Base-by-base conservation (phyloP, 2,888 invertebrate species). In the Polydrusus cervinus region DNA sequence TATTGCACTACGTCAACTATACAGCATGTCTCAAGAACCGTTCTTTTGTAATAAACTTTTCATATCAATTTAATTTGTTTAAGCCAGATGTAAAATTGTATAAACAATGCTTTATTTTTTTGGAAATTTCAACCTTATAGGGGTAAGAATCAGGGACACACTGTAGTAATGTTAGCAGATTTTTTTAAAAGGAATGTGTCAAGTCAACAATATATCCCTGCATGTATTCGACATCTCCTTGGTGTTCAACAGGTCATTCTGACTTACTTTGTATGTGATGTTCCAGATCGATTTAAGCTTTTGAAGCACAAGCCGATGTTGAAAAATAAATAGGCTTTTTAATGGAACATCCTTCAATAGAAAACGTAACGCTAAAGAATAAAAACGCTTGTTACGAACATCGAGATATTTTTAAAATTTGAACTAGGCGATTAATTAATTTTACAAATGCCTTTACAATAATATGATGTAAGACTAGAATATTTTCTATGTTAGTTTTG, bases 301-400 rank as follows among this genome's bases (percentile, higher is more conserved):
- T 34, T 34, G 34, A 8, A 34, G 34, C 8, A 7, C 7, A 30
- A 30, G 7, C 8, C 34, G 34, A 34, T 6, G 1, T 34, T 34
- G 7, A 34, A 34, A 34, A 34, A 34, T 34, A 9, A 34, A 7
- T 34, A 6, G 10, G 7, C 34, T 34, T 1, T 3, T 25, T 34
- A 34, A 7, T 10, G 34, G 34, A 43, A 43, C 43, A 43, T 13
- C 43, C 11, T 43, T 43, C 10, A 51, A 51, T 49, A 51, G 6
- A 25, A 53, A 53, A 53, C 6, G 13, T 53, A 53, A 53, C 13
- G n/a, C 3, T 53, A 25, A 25, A 53, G n/a, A 25, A 57, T 30
- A 57, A 57, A 51, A 34, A 60, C 57, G 38, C 38, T 38, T 1
- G 34, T 60, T 60, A 60, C 57, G 11, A 60, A 60, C 57, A 60